Evolutionary conservation across 2,888 invertebrate species (phyloP).

Genomic region (Plebejus argus): DNA sequence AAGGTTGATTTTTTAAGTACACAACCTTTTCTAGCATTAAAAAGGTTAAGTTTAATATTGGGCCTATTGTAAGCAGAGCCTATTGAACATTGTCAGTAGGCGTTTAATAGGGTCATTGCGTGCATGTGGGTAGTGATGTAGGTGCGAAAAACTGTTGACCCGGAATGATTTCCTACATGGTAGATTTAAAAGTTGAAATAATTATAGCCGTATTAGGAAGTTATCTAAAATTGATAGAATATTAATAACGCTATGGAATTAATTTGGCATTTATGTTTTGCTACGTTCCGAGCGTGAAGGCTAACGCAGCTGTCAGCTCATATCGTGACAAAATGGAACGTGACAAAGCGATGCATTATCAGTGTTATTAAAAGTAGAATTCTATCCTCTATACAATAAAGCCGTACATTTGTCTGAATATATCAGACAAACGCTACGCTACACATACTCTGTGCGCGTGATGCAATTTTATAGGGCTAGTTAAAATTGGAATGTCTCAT

Average conservation of each 20-base stretch:
- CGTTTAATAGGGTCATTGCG: constrained; percentile 25
- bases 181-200: constrained; percentile 2
- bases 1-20: neutral
- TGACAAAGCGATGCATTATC: neutral
- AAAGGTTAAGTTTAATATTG: constrained; percentile 25
- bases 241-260: constrained; percentile 8
- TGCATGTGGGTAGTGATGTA: constrained; percentile 25
- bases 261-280: neutral
- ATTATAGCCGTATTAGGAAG: constrained; percentile 5
- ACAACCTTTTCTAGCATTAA: neutral
- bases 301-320: neutral
- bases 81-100: constrained; percentile 26
- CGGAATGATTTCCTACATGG: constrained; percentile 12
- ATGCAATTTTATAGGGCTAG: too few species aligned
- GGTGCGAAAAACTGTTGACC: constrained; percentile 28
- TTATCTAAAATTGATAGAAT: neutral
- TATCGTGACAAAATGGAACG: too few species aligned
- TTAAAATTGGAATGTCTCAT: too few species aligned
- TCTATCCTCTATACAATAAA: neutral
- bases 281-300: neutral
- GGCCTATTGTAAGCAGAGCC: constrained; percentile 21
- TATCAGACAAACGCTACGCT: too few species aligned
- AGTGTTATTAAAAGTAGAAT: neutral
- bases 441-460: too few species aligned
- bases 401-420: too few species aligned